A percentile compares a stretch with the other conserved stretches of the same genome.
Conservation (phyloP, 2,888 invertebrate species). For the Eupithecia exiguata region DNA sequence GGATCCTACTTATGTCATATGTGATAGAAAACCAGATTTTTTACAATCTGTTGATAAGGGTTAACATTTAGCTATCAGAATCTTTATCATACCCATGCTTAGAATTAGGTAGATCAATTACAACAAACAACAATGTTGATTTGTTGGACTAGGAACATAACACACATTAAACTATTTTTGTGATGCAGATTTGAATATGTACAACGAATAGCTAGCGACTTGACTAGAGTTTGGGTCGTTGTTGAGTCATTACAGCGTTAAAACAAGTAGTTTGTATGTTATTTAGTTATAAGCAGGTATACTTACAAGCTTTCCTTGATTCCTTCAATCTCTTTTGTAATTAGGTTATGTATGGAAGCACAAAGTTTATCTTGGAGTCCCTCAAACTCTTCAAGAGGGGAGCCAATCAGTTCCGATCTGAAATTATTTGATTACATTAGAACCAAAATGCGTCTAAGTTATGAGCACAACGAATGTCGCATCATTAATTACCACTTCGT, state of each 20-base stretch:
- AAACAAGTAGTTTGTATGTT: neutral
- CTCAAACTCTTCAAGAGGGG: conserved; percentile 74
- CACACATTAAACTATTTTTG: too few species aligned
- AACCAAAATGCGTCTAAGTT: neutral
- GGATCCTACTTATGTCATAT: too few species aligned
- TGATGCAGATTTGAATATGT: neutral
- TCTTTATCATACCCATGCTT: too few species aligned
- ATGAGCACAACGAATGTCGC: conserved; percentile 15
- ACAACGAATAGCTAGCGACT: neutral
- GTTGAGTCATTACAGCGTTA: neutral
- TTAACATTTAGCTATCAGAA: neutral
- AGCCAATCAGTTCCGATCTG: conserved; percentile 72
- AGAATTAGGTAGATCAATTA: too few species aligned
- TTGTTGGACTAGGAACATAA: too few species aligned
- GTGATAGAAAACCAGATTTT: too few species aligned
- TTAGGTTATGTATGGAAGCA: conserved; percentile 69
- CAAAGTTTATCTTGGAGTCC: conserved; percentile 71
- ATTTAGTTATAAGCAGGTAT: conserved; percentile 6
- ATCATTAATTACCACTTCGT: conserved; percentile 2
- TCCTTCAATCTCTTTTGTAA: conserved; percentile 69
- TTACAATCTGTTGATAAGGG: too few species aligned
- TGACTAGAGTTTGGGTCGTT: neutral
- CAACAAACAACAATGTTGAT: neutral
- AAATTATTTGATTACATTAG: conserved; percentile 43
- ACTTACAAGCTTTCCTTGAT: conserved; percentile 75